Percentiles rank a stretch among this genome's conserved stretches.
Evolutionary conservation across 2,797 vertebrate genomes (phyloP).

Genomic region (Peromyscus aztecus): DNA sequence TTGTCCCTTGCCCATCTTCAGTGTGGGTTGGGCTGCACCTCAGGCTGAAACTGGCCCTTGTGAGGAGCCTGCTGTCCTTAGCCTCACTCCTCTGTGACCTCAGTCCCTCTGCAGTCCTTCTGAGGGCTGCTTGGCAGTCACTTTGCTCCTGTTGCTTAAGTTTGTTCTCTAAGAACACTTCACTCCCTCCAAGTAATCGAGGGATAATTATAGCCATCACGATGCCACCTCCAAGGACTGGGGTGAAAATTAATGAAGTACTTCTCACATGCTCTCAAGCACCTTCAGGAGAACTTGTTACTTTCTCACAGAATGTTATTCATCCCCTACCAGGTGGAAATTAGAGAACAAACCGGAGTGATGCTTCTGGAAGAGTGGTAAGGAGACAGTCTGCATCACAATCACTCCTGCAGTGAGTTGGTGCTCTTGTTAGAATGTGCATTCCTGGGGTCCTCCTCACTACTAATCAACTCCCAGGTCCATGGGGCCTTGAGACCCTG

Average conservation of each 20-base stretch:
- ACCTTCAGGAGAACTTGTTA: constrained; percentile 38
- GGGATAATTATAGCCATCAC: constrained; percentile 38
- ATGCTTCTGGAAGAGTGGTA: not conserved
- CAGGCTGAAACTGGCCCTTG: not conserved
- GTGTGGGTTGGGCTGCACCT: not conserved
- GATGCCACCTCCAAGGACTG: constrained; percentile 22
- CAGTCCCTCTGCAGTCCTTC: not conserved
- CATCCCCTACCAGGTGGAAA: constrained; percentile 11
- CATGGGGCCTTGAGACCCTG: not conserved
- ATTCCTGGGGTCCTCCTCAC: not conserved
- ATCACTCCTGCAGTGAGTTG: not conserved
- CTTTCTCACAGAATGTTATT: constrained; percentile 23
- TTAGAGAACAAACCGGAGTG: not conserved
- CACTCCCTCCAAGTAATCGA: not conserved
- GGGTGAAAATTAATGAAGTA: constrained; percentile 70
- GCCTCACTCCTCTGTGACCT: not conserved
- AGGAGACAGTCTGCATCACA: not conserved
- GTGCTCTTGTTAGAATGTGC: not conserved
- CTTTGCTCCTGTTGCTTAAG: constrained; percentile 9
- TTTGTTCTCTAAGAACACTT: constrained; percentile 44
- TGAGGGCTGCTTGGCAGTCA: not conserved
- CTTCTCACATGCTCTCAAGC: constrained; percentile 53
- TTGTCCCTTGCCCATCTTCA: not conserved
- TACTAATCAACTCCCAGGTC: not conserved
- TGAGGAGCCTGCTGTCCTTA: fast-evolving